Conservation (phyloP, 2,888 invertebrate species). For the Deladenus siricidicola region DNA sequence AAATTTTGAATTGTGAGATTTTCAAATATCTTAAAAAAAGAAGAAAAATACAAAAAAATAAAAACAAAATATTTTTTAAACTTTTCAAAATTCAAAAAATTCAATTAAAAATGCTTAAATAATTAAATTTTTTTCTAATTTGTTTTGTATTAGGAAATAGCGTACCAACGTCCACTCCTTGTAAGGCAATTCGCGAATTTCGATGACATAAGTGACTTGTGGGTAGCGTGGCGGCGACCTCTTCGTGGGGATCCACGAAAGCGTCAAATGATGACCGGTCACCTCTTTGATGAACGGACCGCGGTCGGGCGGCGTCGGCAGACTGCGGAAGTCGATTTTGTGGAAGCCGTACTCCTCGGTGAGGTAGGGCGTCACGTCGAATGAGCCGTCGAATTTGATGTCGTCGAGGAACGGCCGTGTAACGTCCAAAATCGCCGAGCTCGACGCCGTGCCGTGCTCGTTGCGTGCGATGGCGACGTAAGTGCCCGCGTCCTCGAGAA, state of each 20-base stretch:
- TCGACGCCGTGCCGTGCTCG: slow-evolving; percentile 45
- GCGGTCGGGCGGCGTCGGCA: slow-evolving; percentile 76
- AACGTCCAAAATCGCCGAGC: slow-evolving; percentile 51
- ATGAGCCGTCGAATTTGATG: slow-evolving; percentile 50
- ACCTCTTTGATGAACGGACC: slow-evolving; percentile 84
- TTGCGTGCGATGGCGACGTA: slow-evolving; percentile 52
- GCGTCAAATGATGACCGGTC: slow-evolving; percentile 76
- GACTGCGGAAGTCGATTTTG: slow-evolving; percentile 44
- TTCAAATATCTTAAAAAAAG: too few species aligned
- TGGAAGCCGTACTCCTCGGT: slow-evolving; percentile 53
- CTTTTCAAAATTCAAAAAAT: too few species aligned
- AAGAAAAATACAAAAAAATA: too few species aligned
- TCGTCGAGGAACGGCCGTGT: slow-evolving; percentile 49
- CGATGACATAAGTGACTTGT: slow-evolving; percentile 86
- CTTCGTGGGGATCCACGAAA: slow-evolving; percentile 88
- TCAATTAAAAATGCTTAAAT: too few species aligned
- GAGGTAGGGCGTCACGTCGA: slow-evolving; percentile 50
- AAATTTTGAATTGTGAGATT: not conserved
- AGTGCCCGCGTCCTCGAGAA: slow-evolving; percentile 50
- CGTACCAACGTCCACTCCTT: slow-evolving; percentile 85
- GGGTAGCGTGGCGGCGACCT: slow-evolving; percentile 61
- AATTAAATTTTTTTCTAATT: too few species aligned
- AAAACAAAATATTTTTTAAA: too few species aligned
- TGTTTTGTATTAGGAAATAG: too few species aligned
- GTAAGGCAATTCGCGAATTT: slow-evolving; percentile 82